Conservation (phyloP, 2,888 invertebrate species). For the Ophioninae sp. region DNA sequence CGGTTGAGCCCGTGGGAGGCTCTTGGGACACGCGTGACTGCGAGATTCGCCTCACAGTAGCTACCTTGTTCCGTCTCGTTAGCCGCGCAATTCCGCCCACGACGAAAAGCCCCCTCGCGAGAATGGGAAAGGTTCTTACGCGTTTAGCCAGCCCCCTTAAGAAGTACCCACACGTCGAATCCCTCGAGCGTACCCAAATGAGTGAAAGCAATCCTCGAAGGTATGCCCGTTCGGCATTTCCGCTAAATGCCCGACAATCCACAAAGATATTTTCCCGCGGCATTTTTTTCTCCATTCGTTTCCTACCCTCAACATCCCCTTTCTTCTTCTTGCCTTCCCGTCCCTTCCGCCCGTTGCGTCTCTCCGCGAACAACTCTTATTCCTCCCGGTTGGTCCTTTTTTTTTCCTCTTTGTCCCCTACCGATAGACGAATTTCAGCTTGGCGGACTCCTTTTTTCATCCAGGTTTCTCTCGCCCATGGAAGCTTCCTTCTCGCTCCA, state of each 20-base stretch:
- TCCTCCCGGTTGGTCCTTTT: conserved; percentile 35
- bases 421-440: conserved; percentile 34
- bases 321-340: conserved; percentile 64
- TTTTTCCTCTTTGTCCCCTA: conserved; percentile 11
- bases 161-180: conserved; percentile 50
- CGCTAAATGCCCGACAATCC: conserved; percentile 76
- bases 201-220: conserved; percentile 68
- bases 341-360: conserved; percentile 57
- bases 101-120: conserved; percentile 59
- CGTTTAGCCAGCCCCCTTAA: conserved; percentile 1
- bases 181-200: conserved; percentile 64
- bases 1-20: conserved; percentile 48
- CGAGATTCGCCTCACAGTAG: conserved; percentile 63
- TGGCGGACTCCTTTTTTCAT: conserved; percentile 15
- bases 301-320: conserved; percentile 34
- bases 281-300: conserved; percentile 57
- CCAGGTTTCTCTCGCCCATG: conserved; percentile 6
- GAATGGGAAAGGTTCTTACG: conserved; percentile 17
- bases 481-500: not conserved
- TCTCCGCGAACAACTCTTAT: conserved; percentile 47
- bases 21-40: conserved; percentile 58
- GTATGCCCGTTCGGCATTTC: conserved; percentile 73
- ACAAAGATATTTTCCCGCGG: conserved; percentile 73
- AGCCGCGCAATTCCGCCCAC: conserved; percentile 61
- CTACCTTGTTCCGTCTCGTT: conserved; percentile 69